These are phyloP conservation scores for Saccopteryx leptura DNA, from an alignment of 2,113 vertebrate genomes.

Conservation along the genomic window DNA sequence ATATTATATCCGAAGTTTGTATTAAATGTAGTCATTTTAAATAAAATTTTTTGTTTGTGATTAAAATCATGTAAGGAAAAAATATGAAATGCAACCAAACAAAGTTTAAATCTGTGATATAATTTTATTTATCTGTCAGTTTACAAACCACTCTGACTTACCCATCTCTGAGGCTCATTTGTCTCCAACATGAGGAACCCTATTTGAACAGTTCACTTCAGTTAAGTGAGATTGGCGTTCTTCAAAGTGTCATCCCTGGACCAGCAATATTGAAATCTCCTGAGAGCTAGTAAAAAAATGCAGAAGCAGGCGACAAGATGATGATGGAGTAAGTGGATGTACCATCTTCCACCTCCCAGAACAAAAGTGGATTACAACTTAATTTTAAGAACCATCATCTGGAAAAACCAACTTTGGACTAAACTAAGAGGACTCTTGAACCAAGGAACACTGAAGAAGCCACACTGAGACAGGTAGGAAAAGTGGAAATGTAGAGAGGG, in stretches of 20 bases:
- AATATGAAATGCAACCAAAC: neutral
- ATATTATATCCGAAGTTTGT: neutral
- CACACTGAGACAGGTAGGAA: no score
- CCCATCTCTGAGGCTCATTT: neutral
- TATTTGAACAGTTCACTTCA: neutral
- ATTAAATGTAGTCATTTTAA: neutral
- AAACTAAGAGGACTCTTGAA: no score
- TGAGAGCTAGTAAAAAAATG: neutral
- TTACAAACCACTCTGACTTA: neutral
- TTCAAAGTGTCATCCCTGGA: neutral
- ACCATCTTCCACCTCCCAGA: no score
- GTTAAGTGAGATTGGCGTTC: neutral
- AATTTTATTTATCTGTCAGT: neutral
- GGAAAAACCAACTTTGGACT: no score
- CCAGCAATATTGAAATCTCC: neutral
- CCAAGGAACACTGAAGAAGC: no score
- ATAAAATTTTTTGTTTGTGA: neutral
- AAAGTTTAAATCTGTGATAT: neutral
- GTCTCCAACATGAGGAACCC: neutral
- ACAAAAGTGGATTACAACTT: no score
- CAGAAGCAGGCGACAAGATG: neutral
- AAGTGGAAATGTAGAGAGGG: no score
- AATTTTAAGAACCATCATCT: no score
- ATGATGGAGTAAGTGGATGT: no score
- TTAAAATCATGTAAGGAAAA: neutral